Evolutionary conservation across 2,113 vertebrate species (phyloP).

Genomic region (Aspiorhynchus laticeps): DNA sequence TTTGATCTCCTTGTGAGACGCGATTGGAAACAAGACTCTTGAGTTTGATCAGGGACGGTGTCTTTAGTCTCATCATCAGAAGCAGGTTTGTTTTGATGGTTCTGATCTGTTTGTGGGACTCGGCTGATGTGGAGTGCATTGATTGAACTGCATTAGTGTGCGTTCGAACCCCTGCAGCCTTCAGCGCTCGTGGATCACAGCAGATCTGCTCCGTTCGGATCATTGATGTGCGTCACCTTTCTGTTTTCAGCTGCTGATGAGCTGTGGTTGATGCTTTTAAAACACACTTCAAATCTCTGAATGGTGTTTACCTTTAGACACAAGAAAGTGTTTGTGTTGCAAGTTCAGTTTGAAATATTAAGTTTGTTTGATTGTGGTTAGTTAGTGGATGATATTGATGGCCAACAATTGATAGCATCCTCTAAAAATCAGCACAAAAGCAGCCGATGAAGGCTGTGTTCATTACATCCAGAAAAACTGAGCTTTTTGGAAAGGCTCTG

Average conservation of each 20-base stretch:
- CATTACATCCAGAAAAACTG: too few species aligned
- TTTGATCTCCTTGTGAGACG: not conserved
- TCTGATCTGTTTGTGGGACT: not conserved
- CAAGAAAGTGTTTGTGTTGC: too few species aligned
- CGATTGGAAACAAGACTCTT: too few species aligned
- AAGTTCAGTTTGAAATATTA: too few species aligned
- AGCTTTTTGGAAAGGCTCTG: too few species aligned
- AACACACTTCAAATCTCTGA: not conserved
- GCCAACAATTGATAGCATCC: too few species aligned
- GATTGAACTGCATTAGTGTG: not conserved
- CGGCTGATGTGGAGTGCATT: not conserved
- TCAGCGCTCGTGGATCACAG: not conserved
- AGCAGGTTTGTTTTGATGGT: not conserved
- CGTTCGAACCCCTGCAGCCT: not conserved
- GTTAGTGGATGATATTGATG: too few species aligned
- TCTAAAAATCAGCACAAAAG: too few species aligned
- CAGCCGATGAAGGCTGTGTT: too few species aligned
- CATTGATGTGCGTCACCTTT: not conserved
- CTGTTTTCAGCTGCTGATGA: not conserved
- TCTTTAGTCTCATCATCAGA: not conserved
- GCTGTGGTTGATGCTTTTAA: not conserved
- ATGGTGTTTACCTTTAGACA: not conserved
- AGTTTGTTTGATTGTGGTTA: too few species aligned
- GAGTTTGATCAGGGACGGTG: not conserved
- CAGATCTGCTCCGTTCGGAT: not conserved